These are phyloP conservation scores for Nanorana parkeri DNA, from an alignment of 2,113 vertebrate genomes.

Conservation along the genomic window DNA sequence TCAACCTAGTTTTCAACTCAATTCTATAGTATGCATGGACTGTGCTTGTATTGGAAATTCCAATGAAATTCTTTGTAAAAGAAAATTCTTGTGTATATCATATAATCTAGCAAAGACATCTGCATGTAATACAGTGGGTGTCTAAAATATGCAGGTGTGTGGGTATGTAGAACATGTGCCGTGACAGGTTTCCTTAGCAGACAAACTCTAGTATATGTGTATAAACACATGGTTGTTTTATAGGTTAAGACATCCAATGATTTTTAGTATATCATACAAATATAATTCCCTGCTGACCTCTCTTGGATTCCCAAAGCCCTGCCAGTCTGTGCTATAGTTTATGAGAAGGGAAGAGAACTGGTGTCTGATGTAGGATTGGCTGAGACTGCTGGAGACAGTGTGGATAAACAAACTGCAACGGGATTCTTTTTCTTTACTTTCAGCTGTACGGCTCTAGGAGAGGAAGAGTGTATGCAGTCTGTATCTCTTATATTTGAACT, in stretches of 20 bases:
- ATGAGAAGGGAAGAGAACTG: slow-evolving; percentile 42
- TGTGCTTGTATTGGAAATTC: too few species aligned
- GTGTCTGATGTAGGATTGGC: slow-evolving; percentile 37
- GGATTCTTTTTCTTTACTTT: slow-evolving; percentile 4
- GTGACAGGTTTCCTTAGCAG: too few species aligned
- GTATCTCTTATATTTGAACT: slow-evolving; percentile 11
- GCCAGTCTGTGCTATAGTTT: neutral
- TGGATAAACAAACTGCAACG: slow-evolving; percentile 47
- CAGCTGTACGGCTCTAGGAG: slow-evolving; percentile 24
- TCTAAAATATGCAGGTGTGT: too few species aligned
- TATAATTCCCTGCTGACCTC: neutral
- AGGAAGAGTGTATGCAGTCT: neutral
- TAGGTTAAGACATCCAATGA: neutral
- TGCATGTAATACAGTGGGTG: too few species aligned
- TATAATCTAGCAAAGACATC: too few species aligned
- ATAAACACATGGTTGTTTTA: neutral
- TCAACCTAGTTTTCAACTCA: too few species aligned
- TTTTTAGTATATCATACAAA: neutral
- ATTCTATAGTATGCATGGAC: too few species aligned
- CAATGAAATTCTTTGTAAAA: too few species aligned
- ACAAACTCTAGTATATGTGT: neutral
- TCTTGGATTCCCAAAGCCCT: neutral
- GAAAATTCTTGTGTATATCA: too few species aligned
- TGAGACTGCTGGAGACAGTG: slow-evolving; percentile 41
- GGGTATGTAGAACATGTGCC: too few species aligned